Evolutionary conservation across 2,113 vertebrate species (phyloP), one percentile per base, ranked within the genome.

Genomic region (Megaceryle torquata): DNA sequence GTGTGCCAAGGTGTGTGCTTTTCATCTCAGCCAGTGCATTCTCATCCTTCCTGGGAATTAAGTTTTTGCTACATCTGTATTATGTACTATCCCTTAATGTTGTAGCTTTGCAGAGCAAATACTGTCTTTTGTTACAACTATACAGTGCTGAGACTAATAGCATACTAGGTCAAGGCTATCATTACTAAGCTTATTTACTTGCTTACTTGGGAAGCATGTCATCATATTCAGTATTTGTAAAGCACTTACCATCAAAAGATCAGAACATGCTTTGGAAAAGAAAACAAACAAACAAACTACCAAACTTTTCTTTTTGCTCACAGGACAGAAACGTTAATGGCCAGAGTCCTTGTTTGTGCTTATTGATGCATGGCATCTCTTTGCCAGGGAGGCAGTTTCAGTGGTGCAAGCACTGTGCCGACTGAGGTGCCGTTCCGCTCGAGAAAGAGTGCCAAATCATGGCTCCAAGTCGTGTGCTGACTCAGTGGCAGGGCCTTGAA

Each of bases 401-500:
- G 29, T 41, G 54, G 75, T 1, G 0, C 1, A 9, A 44, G 57
- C 0, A 5, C 56, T 0, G 0, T 0, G 0, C 22, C 1, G 1
- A 53, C 22, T 1, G 1, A 56, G 57, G 25, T 8, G 16, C 41
- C 2, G 0, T 5, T 72, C 59, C 41, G 37, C 48, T 50, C 0
- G 0, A 31, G 46, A 63, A 54, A 31, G 44, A 46, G 20, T 33
- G 85, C 48, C 82, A 86, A 81, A 81, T 53, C 29, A 50, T 0
- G 2, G 5, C 50, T 88, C 29, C 63, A 39, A 46, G 25, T 29
- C 2, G 0, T 26, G 28, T 37, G n/a, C 39, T 61, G 63, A 17
- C 16, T 43, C 41, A 53, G 25, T 6, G 3, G 46, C 16, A 92
- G 39, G 9, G 35, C 19, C 29, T 6, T 31, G 46, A 83, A 64